Conservation (phyloP, 2,113 vertebrate genomes). For the Diphyllodes magnificus region DNA sequence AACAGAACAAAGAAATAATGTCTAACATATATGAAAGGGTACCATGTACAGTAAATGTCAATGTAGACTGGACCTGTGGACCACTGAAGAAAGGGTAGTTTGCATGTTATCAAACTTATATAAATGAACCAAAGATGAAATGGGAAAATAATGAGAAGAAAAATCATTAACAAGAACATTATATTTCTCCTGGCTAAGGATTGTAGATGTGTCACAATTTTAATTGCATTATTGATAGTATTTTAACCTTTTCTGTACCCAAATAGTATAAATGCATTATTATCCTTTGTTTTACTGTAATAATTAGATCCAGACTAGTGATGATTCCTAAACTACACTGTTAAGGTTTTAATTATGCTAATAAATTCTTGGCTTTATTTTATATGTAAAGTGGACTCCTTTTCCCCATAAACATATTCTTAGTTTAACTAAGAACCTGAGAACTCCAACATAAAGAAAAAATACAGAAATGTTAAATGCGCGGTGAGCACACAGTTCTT, state of each 20-base stretch:
- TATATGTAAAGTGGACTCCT: not conserved
- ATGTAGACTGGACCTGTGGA: not conserved
- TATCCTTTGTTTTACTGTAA: not conserved
- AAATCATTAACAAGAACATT: not conserved
- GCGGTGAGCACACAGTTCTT: not conserved
- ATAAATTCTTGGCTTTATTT: not conserved
- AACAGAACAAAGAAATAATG: not conserved
- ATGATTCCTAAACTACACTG: not conserved
- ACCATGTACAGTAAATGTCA: not conserved
- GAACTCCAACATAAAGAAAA: not conserved
- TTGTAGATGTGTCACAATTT: not conserved
- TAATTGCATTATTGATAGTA: not conserved
- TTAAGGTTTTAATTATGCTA: not conserved
- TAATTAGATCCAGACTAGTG: not conserved
- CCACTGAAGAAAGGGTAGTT: not conserved
- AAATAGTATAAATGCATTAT: not conserved
- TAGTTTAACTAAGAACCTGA: not conserved
- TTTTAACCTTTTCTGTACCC: not conserved
- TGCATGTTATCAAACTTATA: not conserved
- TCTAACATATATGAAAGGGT: not conserved
- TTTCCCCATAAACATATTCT: not conserved
- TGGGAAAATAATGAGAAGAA: rapidly evolving
- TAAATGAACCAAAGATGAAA: not conserved
- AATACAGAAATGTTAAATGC: not conserved
- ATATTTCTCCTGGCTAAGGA: not conserved